Base-by-base conservation (phyloP, 2,888 invertebrate genomes). In the Geotrupes spiniger region DNA sequence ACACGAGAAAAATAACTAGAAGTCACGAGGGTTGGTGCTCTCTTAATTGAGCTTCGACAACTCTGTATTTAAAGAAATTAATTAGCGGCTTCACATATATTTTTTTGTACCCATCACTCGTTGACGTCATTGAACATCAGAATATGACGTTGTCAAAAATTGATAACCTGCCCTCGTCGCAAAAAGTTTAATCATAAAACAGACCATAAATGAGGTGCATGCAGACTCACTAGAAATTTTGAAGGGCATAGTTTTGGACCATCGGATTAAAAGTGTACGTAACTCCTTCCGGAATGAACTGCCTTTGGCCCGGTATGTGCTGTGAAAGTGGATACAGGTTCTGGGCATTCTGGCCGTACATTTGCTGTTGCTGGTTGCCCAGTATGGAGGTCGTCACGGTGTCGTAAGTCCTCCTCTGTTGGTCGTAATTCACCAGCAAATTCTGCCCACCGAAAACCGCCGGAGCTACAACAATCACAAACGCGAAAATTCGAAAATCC, bases 341-440 rank as follows among this genome's bases (percentile, higher is more conserved):
- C 12, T 54, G 55, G 36, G 53, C 58, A 25, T 52, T 33, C 40
- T 25, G 8, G 36, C 21, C 16, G 42, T 39, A 28, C 36, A 15
- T 26, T 42, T 42, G 31, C 27, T 25, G 40, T 12, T 28, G 49
- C n/a, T 51, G 43, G 44, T 53, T 41, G 21, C 56, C 60, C 6
- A 49, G 45, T 25, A 66, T 53, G 4, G 63, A 57, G 12, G 63
- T 65, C 11, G 59, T 59, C 1, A 59, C 36, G 12, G 54, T 56
- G 43, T 64, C 63, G 40, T 38, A 58, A 11, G 63, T 40, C 46
- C 57, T 62, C 40, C 61, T 54, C 42, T 64, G 59, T 43, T 63
- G 62, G 44, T 57, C 62, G 56, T 63, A 61, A 1, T 62, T 62
- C 28, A 62, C 46, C 14, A 62, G 43, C n/a, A 63, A 56, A 40